Evolutionary conservation across 2,888 invertebrate genomes (phyloP).

Genomic region (Lissonota sp.): DNA sequence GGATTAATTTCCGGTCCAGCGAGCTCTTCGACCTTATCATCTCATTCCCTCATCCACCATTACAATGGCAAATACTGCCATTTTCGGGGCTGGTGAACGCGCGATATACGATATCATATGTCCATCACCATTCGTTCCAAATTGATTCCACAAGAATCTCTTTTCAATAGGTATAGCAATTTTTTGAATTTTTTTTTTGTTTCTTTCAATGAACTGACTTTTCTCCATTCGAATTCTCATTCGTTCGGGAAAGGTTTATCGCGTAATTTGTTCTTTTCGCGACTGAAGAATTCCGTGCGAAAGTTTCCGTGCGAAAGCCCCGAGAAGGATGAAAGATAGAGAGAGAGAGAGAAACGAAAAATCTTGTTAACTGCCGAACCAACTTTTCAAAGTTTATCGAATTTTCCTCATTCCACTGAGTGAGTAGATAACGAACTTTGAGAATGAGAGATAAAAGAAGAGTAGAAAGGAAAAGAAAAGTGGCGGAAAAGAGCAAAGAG

Average conservation of each 20-base stretch:
- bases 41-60: conserved; percentile 10
- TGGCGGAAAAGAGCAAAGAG: neutral
- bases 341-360: neutral
- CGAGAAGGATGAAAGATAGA: too few relatives aligned
- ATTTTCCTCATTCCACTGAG: neutral
- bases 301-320: neutral
- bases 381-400: conserved; percentile 20
- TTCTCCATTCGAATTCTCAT: neutral
- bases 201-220: too few relatives aligned
- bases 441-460: conserved; percentile 4
- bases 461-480: neutral
- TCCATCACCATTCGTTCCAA: conserved; percentile 3
- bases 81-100: neutral
- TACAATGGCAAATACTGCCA: conserved; percentile 11
- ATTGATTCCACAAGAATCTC: conserved; percentile 10
- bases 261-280: neutral
- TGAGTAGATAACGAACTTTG: conserved; percentile 30
- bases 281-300: neutral
- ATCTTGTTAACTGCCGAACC: too few relatives aligned
- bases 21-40: neutral
- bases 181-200: too few relatives aligned
- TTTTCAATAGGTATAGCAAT: too few relatives aligned
- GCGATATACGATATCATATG: neutral
- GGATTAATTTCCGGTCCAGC: conserved; percentile 35
- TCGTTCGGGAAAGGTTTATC: neutral